Evolutionary conservation across 2,113 vertebrate species (phyloP), one percentile per base, ranked within the genome.

Genomic region (Oreochromis niloticus): DNA sequence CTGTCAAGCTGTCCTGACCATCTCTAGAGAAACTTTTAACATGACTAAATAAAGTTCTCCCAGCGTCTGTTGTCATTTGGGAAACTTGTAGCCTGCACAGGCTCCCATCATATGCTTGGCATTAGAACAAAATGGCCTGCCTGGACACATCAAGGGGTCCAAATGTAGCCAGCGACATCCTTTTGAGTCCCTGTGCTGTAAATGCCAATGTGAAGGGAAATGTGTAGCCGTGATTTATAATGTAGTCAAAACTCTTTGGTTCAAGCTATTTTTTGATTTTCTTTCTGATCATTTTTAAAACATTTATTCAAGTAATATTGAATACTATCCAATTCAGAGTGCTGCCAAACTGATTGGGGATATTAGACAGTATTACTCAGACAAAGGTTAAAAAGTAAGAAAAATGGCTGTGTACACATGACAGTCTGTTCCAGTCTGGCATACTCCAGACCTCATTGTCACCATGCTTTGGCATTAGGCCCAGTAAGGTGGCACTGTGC

Each of bases 401-500:
- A 48, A 55, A 66, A 71, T 2, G 9, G 48, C 50, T 78, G 13
- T n/a, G 52, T 83, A 87, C 68, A 56, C 22, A 73, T 68, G 52
- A 57, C 80, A 59, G 84, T 55, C 22, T 7, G 4, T 86, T 83
- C 85, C 84, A 56, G 48, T 8, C 79, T 73, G 61, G 54, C 71
- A 71, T 85, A 48, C 30, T 83, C 54, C 27, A 32, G 71, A 54
- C 71, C 82, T 86, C 84, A 68, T 79, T 71, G 39, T 80, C 89
- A 34, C 83, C 54, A 11, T 57, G 87, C 24, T 54, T 92, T 95
- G 95, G 94, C 94, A 24, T 79, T 4, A 50, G 13, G 85, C 93
- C 93, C 66, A 83, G 90, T 84, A 92, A 95, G 93, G 94, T 94
- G 94, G 88, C 90, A 57, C 80, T 27, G 84, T 83, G 87, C 92